Base-by-base conservation (phyloP, 2,888 invertebrate genomes). In the Pycnomerus fuliginosus region DNA sequence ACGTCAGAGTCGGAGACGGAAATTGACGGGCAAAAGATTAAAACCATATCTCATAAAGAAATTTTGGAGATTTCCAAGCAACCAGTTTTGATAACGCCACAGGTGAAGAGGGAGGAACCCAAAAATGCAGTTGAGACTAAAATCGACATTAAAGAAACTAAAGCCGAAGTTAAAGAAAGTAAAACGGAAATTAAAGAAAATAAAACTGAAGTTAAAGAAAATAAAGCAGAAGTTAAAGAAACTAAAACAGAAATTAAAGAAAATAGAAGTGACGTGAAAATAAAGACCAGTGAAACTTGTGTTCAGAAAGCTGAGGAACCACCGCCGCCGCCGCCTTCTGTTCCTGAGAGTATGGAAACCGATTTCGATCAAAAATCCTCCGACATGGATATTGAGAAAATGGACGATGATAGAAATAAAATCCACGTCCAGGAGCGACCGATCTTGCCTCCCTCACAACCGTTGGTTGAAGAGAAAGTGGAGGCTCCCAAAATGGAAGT, bases 1-100 rank as follows among this genome's bases (percentile, higher is more conserved):
- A 69, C 71, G 5, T 72, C 73, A 2, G 73, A 73, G 56, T 72
- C 72, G 0, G 73, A 74, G 56, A 69, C 72, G 12, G 73, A 73
- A 61, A 72, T 72, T 23, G 73, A 73, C 48, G 72, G 73, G 1
- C 72, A 73, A 48, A 72, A 72, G 57, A 71, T 72, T 24, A 71
- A 73, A 50, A 71, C 68, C 3, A 67, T 73, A 32, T 71, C 71
- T 1, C 68, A 66, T 20, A 70, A 70, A 45, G 70, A 73, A 53
- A 67, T 70, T 3, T 54, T 70, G 50, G 64, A 66, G 43, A 54
- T 64, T 24, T 39, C 58, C 1, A 61, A 62, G 41, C 53, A 58
- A 39, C 47, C 57, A 1, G 31, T 49, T n/a, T 7, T 35, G 25
- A 10, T 4, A 3, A 7, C 25, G 4, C 25, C n/a, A n/a, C n/a